Conservation (phyloP, 2,888 invertebrate species). For the Osmoderma eremita region DNA sequence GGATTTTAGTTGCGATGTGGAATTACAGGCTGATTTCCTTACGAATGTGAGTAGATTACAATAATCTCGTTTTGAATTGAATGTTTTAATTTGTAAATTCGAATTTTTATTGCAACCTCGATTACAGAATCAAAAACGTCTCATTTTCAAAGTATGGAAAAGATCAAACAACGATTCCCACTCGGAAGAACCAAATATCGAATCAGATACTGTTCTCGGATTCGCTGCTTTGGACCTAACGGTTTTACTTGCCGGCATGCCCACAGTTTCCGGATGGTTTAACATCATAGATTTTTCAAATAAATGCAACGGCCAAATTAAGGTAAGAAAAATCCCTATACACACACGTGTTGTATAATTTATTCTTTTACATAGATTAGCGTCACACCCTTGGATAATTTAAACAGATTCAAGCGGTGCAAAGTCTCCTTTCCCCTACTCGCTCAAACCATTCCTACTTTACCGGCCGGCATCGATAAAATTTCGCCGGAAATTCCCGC, state of each 20-base stretch:
- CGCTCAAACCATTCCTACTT: constrained; percentile 9
- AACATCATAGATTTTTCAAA: constrained; percentile 71
- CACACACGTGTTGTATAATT: neutral
- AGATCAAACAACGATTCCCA: constrained; percentile 63
- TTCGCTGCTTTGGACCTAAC: constrained; percentile 71
- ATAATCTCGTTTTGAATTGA: no score
- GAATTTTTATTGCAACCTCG: neutral
- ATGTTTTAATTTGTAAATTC: no score
- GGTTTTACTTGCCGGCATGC: constrained; percentile 65
- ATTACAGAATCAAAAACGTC: constrained; percentile 66
- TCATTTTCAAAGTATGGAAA: constrained; percentile 72
- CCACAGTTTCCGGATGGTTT: constrained; percentile 71
- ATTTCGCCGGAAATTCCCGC: constrained; percentile 16
- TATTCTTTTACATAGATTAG: constrained; percentile 59
- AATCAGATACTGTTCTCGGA: constrained; percentile 70
- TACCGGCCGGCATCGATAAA: constrained; percentile 1
- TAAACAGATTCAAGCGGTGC: constrained; percentile 51
- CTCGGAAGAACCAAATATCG: constrained; percentile 65
- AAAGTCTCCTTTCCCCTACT: constrained; percentile 19
- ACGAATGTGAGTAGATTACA: constrained; percentile 65
- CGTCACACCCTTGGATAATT: constrained; percentile 67
- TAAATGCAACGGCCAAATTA: constrained; percentile 71
- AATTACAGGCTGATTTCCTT: constrained; percentile 65
- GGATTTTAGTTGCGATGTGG: constrained; percentile 67
- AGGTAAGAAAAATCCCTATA: constrained; percentile 59